Evolutionary conservation across 2,888 invertebrate genomes (phyloP).

Genomic region (Ormyrus thymus): DNA sequence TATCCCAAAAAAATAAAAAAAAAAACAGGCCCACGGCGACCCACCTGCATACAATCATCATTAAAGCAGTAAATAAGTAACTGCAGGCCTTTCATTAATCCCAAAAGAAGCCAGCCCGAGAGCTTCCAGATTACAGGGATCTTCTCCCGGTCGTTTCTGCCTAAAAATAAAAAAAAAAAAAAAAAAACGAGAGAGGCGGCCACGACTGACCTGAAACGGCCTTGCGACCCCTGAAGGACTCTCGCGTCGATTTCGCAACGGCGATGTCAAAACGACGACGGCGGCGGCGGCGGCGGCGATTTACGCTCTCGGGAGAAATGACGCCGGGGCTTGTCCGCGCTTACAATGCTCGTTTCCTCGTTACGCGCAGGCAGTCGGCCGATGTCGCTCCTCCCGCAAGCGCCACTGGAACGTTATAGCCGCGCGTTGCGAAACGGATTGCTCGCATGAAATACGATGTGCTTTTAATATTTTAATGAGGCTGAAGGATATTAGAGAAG

Average conservation of each 20-base stretch:
- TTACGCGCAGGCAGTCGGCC: not conserved
- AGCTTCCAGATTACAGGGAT: no score
- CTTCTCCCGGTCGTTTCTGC: no score
- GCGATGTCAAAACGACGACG: slow-evolving; percentile 18
- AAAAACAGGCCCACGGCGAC: no score
- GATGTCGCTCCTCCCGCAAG: not conserved
- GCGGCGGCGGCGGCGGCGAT: slow-evolving; percentile 1
- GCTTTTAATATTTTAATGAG: slow-evolving; percentile 28
- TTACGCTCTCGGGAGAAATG: not conserved
- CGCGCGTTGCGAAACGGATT: slow-evolving; percentile 19
- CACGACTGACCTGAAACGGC: slow-evolving; percentile 31
- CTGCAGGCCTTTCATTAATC: no score
- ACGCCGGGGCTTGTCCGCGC: not conserved
- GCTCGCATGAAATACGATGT: slow-evolving; percentile 15
- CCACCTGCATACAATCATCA: no score
- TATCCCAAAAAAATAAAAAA: no score
- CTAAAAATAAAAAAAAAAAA: no score
- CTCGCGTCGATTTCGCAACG: slow-evolving; percentile 14
- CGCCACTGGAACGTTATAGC: slow-evolving; percentile 1
- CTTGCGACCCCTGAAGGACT: slow-evolving; percentile 46
- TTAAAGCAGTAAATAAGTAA: no score
- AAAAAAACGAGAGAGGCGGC: no score
- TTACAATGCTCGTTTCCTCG: slow-evolving; percentile 18
- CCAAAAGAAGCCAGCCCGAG: no score
- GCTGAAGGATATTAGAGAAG: slow-evolving; percentile 20